A percentile compares a stretch with the other conserved stretches of the same genome.
phyloP scores from a whole-genome alignment of 2,888 invertebrate species.

The Stegana nigrithorax region DNA sequence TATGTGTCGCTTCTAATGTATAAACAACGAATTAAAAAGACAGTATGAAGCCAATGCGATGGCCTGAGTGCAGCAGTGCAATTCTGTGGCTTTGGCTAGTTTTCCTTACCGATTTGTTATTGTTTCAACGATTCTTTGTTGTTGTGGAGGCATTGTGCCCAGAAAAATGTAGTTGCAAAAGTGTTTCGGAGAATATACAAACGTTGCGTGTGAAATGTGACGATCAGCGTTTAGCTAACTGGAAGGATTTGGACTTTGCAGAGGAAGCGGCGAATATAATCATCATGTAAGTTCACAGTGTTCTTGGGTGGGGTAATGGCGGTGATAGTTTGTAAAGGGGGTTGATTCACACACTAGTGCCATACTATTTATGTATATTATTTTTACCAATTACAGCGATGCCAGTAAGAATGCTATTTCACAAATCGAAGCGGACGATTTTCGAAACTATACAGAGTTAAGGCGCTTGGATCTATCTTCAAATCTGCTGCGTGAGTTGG shows the following conservation, averaged over 20 bases:
- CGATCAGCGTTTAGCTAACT: slow-evolving; percentile 54
- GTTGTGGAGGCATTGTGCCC: slow-evolving; percentile 57
- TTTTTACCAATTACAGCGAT: slow-evolving; percentile 72
- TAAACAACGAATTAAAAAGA: not conserved
- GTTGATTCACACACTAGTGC: not conserved
- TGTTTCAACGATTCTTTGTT: slow-evolving; percentile 8
- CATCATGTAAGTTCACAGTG: slow-evolving; percentile 52
- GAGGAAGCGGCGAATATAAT: slow-evolving; percentile 55
- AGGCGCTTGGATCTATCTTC: slow-evolving; percentile 77
- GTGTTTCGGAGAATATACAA: slow-evolving; percentile 54
- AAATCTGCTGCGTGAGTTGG: slow-evolving; percentile 78
- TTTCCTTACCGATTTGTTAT: no score
- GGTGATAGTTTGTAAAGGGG: slow-evolving; percentile 47
- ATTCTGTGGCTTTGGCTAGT: no score
- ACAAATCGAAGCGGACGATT: slow-evolving; percentile 79
- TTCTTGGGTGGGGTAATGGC: slow-evolving; percentile 38
- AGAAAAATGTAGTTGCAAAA: slow-evolving; percentile 60
- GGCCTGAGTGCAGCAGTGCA: no score
- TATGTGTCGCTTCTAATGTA: not conserved
- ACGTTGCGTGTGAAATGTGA: slow-evolving; percentile 62
- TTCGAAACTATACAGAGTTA: slow-evolving; percentile 79
- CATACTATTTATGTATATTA: not conserved
- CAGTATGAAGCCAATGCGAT: not conserved
- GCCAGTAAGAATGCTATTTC: slow-evolving; percentile 83
- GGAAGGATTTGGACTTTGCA: slow-evolving; percentile 62